Evolutionary conservation across 2,888 invertebrate genomes (phyloP).

Genomic region (Nomada flava): DNA sequence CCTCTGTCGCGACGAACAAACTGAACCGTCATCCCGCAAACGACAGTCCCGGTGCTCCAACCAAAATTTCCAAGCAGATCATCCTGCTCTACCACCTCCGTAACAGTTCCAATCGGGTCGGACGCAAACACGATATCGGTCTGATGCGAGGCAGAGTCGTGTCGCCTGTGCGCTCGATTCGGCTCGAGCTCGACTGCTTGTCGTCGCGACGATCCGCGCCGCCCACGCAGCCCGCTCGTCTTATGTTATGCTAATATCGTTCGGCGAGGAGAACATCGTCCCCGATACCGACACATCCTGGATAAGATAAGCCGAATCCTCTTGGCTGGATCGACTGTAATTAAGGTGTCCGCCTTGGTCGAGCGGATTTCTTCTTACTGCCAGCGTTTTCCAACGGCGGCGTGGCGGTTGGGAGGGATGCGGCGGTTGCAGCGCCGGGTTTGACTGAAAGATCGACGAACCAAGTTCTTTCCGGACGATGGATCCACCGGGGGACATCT

Average conservation of each 20-base stretch:
- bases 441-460: conserved; percentile 52
- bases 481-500: conserved; percentile 52
- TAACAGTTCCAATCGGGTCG: conserved; percentile 24
- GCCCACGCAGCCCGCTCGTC: conserved; percentile 68
- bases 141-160: conserved; percentile 36
- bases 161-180: conserved; percentile 22
- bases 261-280: conserved; percentile 64
- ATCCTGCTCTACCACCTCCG: not conserved
- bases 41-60: not conserved
- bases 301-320: conserved; percentile 68
- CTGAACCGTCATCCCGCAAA: not conserved
- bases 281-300: conserved; percentile 66
- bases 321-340: conserved; percentile 48
- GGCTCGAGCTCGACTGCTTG: conserved; percentile 28
- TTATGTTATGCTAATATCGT: conserved; percentile 73
- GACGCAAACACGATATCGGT: conserved; percentile 23
- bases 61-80: conserved; percentile 1
- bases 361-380: conserved; percentile 26
- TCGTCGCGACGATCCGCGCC: conserved; percentile 57
- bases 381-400: not conserved
- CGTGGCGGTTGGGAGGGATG: not conserved
- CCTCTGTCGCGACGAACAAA: not conserved
- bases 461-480: conserved; percentile 38
- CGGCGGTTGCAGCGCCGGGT: not conserved
- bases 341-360: conserved; percentile 61